A percentile compares a stretch with the other conserved stretches of the same genome.
Conservation (phyloP, 2,797 vertebrate species). For the Dendrocincla tyrannina region DNA sequence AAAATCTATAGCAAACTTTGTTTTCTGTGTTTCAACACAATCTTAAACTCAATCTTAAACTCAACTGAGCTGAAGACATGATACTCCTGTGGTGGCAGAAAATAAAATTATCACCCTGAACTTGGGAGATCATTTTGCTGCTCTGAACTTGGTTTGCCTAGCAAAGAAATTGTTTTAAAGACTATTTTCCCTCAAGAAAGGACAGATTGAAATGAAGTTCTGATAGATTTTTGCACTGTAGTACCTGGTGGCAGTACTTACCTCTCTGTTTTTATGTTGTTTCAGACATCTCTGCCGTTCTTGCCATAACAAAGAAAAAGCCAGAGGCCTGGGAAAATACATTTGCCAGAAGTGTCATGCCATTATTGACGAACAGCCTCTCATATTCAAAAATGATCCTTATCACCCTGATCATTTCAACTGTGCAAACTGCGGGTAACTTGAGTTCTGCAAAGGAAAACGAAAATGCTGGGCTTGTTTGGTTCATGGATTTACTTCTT, state of each 20-base stretch:
- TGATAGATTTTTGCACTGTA: background rate
- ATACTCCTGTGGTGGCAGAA: background rate
- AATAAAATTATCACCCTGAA: background rate
- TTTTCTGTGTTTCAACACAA: background rate
- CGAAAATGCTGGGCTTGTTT: background rate
- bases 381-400: constrained; percentile 97
- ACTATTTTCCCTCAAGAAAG: background rate
- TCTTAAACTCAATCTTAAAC: background rate
- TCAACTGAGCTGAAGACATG: background rate
- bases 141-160: background rate
- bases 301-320: constrained; percentile 96
- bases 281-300: constrained; percentile 92
- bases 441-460: background rate
- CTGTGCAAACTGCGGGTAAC: constrained; percentile 95
- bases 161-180: background rate
- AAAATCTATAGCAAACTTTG: background rate
- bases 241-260: background rate
- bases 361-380: constrained; percentile 94
- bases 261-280: background rate
- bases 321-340: constrained; percentile 92
- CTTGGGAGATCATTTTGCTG: background rate
- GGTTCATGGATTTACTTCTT: background rate
- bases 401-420: constrained; percentile 99
- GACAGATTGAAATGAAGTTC: background rate
- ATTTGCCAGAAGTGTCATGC: constrained; percentile 97